phyloP scores from a whole-genome alignment of 2,113 vertebrate genomes.

The Equus quagga region DNA sequence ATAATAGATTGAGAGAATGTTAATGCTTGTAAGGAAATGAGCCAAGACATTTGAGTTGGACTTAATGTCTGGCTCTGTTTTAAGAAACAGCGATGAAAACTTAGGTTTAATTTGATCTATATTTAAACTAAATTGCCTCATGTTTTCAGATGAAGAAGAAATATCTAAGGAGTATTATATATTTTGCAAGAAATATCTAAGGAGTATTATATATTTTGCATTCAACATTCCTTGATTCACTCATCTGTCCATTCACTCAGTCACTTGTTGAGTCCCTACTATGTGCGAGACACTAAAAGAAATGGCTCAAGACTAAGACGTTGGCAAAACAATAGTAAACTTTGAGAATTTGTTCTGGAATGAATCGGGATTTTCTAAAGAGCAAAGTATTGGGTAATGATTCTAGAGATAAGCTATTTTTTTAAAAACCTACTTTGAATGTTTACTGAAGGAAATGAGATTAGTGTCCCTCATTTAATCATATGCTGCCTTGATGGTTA shows the following conservation, averaged over 20 bases:
- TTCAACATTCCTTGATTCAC: neutral
- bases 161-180: neutral
- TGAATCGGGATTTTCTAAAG: neutral
- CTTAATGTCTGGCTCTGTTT: neutral
- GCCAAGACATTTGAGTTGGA: neutral
- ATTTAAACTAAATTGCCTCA: neutral
- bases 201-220: neutral
- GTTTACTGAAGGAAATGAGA: neutral
- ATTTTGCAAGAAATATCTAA: neutral
- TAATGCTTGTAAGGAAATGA: slow-evolving; percentile 3
- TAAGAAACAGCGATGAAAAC: neutral
- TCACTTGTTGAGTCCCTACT: neutral
- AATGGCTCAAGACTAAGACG: neutral
- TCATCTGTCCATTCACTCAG: neutral
- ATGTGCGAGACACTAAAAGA: neutral
- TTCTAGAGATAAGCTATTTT: slow-evolving; percentile 48
- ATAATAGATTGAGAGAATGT: neutral
- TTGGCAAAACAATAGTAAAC: neutral
- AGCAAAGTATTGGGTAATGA: neutral
- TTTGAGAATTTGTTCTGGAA: neutral
- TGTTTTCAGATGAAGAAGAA: neutral
- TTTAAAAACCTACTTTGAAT: neutral
- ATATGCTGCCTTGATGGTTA: neutral
- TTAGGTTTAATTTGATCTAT: neutral
- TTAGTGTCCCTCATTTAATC: neutral